A percentile compares a stretch with the other conserved stretches of the same genome.
These are phyloP conservation scores for Rhinoraja longicauda DNA, from an alignment of 2,797 vertebrate genomes.

Conservation along the genomic window DNA sequence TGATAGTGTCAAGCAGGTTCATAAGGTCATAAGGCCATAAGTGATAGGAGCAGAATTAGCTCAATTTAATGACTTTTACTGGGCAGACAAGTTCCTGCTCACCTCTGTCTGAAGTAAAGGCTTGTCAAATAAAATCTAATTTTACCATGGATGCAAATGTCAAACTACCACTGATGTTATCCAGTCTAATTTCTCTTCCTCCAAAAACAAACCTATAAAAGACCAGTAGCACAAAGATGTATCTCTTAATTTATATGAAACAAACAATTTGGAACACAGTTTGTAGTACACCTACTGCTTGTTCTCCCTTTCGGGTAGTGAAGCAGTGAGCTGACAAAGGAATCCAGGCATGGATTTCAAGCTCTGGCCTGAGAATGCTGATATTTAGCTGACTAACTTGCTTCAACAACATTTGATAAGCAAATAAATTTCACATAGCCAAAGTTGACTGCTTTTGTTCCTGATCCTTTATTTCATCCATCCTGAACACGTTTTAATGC, in stretches of 20 bases:
- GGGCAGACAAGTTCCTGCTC: not conserved
- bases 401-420: not conserved
- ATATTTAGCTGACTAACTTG: not conserved
- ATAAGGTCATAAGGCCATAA: no score
- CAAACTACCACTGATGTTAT: not conserved
- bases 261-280: not conserved
- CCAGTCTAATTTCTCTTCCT: not conserved
- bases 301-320: not conserved
- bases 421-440: not conserved
- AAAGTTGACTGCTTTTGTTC: not conserved
- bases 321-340: not conserved
- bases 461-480: not conserved
- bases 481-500: no score
- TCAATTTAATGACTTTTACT: not conserved
- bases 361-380: not conserved
- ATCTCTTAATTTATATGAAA: not conserved
- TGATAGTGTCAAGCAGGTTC: no score
- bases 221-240: not conserved
- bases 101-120: not conserved
- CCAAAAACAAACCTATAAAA: not conserved
- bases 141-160: not conserved
- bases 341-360: not conserved
- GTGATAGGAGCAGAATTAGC: no score
- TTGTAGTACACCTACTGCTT: not conserved
- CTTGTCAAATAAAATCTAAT: not conserved